phyloP scores from a whole-genome alignment of 1,140 invertebrate genomes.

The Neotoxoptera formosana region DNA sequence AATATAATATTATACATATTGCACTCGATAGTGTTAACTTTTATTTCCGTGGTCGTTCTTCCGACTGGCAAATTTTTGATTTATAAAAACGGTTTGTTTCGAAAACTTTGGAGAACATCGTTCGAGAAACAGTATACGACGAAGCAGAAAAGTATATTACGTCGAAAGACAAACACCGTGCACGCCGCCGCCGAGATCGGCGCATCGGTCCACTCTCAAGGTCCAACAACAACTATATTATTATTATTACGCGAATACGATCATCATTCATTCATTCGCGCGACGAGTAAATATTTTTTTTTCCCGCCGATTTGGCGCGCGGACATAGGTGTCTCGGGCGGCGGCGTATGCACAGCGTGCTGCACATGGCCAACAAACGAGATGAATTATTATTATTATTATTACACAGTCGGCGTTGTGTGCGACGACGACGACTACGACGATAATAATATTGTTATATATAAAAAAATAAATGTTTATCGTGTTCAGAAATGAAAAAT shows the following conservation, averaged over 20 bases:
- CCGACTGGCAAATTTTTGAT: no score
- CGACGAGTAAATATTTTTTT: slow-evolving; percentile 24
- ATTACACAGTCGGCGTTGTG: background rate
- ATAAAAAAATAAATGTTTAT: background rate
- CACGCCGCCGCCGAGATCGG: background rate
- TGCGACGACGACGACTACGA: background rate
- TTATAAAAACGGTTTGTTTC: no score
- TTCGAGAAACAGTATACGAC: no score
- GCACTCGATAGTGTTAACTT: no score
- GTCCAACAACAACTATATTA: background rate
- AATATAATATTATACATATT: no score
- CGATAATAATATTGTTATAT: background rate
- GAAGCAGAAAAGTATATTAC: no score
- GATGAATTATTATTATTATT: slow-evolving; percentile 7
- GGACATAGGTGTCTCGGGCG: background rate
- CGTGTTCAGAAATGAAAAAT: slow-evolving; percentile 8
- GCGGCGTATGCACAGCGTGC: background rate
- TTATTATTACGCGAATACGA: background rate
- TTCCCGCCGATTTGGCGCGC: slow-evolving; percentile 6
- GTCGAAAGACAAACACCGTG: background rate
- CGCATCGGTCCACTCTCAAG: background rate
- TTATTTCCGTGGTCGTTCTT: no score
- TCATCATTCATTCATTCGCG: slow-evolving; percentile 11
- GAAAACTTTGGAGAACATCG: no score
- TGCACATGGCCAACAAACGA: background rate